These are phyloP conservation scores for Stenoptilia bipunctidactyla DNA, from an alignment of 2,888 invertebrate genomes.

Conservation along the genomic window DNA sequence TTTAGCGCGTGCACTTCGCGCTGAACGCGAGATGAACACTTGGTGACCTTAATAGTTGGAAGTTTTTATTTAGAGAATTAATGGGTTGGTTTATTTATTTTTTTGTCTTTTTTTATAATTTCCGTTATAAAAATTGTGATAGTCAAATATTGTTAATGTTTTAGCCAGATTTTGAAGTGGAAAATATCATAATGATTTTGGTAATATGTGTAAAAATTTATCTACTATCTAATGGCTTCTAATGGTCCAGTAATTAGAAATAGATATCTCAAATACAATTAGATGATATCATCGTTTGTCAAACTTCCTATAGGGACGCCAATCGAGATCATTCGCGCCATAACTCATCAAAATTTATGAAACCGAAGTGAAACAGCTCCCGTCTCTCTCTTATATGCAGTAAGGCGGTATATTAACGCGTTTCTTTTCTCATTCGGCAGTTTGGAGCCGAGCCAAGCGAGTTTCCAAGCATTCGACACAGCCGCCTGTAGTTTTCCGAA, in stretches of 20 bases:
- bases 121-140: too few relatives aligned
- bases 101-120: too few relatives aligned
- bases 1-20: constrained; percentile 46
- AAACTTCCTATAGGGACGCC: constrained; percentile 47
- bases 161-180: too few relatives aligned
- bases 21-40: constrained; percentile 32
- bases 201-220: too few relatives aligned
- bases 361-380: constrained; percentile 45
- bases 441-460: constrained; percentile 71
- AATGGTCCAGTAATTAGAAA: too few relatives aligned
- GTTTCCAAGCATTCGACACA: constrained; percentile 64
- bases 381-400: constrained; percentile 60
- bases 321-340: constrained; percentile 58
- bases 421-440: constrained; percentile 72
- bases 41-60: constrained; percentile 32
- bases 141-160: too few relatives aligned
- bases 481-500: constrained; percentile 68
- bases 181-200: too few relatives aligned
- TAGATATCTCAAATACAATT: constrained; percentile 45
- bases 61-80: too few relatives aligned
- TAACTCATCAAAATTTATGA: constrained; percentile 62
- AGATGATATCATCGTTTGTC: constrained; percentile 50
- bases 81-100: too few relatives aligned
- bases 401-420: constrained; percentile 52
- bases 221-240: too few relatives aligned